Percentiles rank a stretch among this genome's conserved stretches.
Evolutionary conservation across 2,888 invertebrate genomes (phyloP).

Genomic region (Apamea epomidion): DNA sequence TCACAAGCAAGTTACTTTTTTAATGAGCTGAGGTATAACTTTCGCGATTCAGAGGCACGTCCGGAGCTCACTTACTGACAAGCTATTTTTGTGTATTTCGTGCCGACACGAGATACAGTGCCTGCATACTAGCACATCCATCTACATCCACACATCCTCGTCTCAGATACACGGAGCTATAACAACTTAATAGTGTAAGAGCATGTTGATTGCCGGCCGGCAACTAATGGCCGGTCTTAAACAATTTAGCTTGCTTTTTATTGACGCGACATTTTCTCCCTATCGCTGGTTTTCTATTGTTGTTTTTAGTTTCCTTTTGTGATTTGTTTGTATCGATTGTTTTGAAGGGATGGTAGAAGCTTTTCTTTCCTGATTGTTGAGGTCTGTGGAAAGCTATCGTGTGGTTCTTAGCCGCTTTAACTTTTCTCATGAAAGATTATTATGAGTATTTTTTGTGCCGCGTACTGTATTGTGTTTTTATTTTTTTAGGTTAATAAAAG

Average conservation of each 20-base stretch:
- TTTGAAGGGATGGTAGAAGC: neutral
- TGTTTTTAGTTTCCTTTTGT: conserved; percentile 45
- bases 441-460: neutral
- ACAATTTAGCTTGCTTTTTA: conserved; percentile 83
- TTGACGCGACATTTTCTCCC: conserved; percentile 69
- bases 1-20: neutral
- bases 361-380: neutral
- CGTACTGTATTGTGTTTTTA: neutral
- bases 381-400: neutral
- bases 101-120: neutral
- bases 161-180: conserved; percentile 76
- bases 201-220: conserved; percentile 81
- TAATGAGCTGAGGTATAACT: neutral
- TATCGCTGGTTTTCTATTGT: conserved; percentile 67
- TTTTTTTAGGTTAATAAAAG: neutral
- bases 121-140: conserved; percentile 64
- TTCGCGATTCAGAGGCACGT: neutral
- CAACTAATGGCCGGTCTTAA: conserved; percentile 84
- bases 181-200: conserved; percentile 88
- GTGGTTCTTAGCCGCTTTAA: neutral
- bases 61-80: too few relatives aligned
- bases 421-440: too few relatives aligned
- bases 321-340: conserved; percentile 49
- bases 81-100: neutral
- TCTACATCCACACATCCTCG: conserved; percentile 12